These are phyloP conservation scores for Metaphire vulgaris DNA, from an alignment of 1,140 invertebrate genomes.

Conservation along the genomic window DNA sequence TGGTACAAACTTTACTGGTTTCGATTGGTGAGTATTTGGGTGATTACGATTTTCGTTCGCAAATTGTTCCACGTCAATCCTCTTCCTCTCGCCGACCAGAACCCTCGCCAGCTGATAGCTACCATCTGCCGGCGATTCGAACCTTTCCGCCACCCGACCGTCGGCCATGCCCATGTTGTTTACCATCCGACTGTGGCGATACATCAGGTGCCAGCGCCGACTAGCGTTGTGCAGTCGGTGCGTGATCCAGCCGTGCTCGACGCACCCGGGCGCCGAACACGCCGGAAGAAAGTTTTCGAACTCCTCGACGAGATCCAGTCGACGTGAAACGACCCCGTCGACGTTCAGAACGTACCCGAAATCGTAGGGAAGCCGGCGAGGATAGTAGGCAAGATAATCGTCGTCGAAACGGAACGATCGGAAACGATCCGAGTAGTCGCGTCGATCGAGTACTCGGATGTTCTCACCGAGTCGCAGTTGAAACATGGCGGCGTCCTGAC, in stretches of 20 bases:
- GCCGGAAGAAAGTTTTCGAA: not conserved
- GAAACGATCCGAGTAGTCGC: not conserved
- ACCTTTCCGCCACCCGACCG: not conserved
- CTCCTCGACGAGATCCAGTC: not conserved
- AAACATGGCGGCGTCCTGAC: not conserved
- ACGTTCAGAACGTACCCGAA: constrained; percentile 7
- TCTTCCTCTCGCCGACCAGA: not conserved
- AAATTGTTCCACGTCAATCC: not conserved
- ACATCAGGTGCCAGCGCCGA: constrained; percentile 13
- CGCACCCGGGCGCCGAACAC: not conserved
- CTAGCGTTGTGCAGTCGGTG: not conserved
- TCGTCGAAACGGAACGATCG: not conserved
- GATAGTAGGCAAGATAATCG: not conserved
- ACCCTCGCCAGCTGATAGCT: not conserved
- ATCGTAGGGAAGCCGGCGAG: not conserved
- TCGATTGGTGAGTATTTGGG: not conserved
- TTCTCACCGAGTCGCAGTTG: constrained; percentile 21
- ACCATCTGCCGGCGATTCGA: not conserved
- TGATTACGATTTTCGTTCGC: not conserved
- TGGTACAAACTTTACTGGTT: not conserved
- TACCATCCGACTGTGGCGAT: not conserved
- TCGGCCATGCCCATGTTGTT: not conserved
- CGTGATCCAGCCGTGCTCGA: constrained; percentile 4
- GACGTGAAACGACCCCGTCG: not conserved
- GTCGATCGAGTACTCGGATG: not conserved